These are phyloP conservation scores for Blera fallax DNA, from an alignment of 2,888 invertebrate species.

Conservation along the genomic window DNA sequence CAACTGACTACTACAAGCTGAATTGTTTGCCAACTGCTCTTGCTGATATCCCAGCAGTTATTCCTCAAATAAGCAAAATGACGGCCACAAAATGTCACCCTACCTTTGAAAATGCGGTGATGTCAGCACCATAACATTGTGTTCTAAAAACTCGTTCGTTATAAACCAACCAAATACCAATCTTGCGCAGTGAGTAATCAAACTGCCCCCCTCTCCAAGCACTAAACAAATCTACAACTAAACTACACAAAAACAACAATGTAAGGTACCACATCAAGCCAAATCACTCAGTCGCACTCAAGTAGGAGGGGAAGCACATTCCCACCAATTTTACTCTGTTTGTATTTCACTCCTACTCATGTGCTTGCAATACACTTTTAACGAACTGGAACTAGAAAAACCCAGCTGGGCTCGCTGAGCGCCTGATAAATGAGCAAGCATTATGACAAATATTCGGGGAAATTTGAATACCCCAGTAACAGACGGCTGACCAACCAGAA, in stretches of 20 bases:
- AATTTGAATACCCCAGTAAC: conserved; percentile 69
- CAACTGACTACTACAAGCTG: not conserved
- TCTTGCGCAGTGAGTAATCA: conserved; percentile 8
- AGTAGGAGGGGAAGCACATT: conserved; percentile 45
- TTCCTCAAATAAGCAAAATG: conserved; percentile 82
- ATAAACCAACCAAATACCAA: not conserved
- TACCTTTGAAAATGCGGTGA: conserved; percentile 63
- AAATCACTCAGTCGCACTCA: conserved; percentile 48
- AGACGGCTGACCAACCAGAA: conserved; percentile 43
- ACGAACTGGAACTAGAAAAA: not conserved
- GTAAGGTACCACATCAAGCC: not conserved
- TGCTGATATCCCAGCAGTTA: conserved; percentile 76
- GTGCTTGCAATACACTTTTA: not conserved
- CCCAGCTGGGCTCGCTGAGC: conserved; percentile 74
- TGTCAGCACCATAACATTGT: conserved; percentile 8
- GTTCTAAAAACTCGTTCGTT: not conserved
- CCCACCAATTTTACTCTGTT: not conserved
- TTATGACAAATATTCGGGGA: conserved; percentile 77
- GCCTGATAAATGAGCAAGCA: conserved; percentile 81
- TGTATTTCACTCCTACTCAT: conserved; percentile 54
- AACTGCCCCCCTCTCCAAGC: not conserved
- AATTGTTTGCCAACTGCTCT: conserved; percentile 13
- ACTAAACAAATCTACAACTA: too few relatives aligned
- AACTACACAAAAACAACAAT: not conserved
- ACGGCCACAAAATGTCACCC: conserved; percentile 80